Evolutionary conservation across 2,113 vertebrate species (phyloP).

Genomic region (Loxodonta africana): DNA sequence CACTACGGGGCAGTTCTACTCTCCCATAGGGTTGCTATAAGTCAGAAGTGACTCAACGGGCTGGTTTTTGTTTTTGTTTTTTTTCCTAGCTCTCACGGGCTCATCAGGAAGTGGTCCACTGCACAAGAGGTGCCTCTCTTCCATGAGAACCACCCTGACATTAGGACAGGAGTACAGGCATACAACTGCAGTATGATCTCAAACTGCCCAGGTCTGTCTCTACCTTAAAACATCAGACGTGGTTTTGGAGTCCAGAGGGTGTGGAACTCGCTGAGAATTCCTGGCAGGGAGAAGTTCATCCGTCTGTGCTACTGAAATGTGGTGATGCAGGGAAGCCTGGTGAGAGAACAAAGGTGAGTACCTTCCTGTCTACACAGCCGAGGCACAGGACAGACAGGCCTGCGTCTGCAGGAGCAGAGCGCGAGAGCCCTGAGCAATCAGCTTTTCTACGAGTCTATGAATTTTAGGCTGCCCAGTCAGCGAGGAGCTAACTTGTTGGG

Average conservation of each 20-base stretch:
- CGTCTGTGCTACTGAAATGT: conserved; percentile 96
- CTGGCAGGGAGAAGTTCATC: conserved; percentile 95
- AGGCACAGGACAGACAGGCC: accelerated
- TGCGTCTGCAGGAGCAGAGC: neutral
- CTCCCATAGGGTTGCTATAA: too few relatives aligned
- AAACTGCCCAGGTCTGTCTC: neutral
- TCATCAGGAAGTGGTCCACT: neutral
- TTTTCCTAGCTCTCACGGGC: neutral
- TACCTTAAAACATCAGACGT: conserved; percentile 99
- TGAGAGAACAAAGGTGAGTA: conserved; percentile 54
- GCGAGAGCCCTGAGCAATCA: neutral
- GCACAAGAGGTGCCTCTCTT: neutral
- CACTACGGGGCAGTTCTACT: too few relatives aligned
- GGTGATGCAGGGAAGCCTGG: conserved; percentile 98
- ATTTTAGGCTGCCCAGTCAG: neutral
- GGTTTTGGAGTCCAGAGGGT: conserved; percentile 98
- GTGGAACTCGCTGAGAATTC: conserved; percentile 94
- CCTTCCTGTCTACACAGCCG: accelerated
- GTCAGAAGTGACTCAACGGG: too few relatives aligned
- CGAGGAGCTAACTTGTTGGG: neutral
- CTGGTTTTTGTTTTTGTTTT: too few relatives aligned
- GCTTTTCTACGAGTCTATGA: neutral
- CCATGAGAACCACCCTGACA: neutral
- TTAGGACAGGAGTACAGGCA: neutral
- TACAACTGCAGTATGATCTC: neutral